Evolutionary conservation across 2,113 vertebrate genomes (phyloP).

Genomic region (Notothenia rossii): DNA sequence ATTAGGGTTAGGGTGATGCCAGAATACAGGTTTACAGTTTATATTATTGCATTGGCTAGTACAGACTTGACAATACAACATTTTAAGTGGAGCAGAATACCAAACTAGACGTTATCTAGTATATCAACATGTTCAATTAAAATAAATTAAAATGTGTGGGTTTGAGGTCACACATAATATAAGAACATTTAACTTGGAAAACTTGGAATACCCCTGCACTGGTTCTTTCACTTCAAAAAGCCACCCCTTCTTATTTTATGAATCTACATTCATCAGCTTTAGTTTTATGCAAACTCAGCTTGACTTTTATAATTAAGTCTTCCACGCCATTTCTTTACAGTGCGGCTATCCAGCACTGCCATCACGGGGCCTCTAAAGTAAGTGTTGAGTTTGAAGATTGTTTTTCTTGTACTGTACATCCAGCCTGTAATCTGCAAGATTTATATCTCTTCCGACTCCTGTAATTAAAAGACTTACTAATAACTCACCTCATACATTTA

Average conservation of each 20-base stretch:
- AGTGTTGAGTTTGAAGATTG: conserved; percentile 76
- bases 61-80: background rate
- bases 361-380: conserved; percentile 57
- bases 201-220: background rate
- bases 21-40: background rate
- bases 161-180: background rate
- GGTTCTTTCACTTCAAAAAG: conserved; percentile 1
- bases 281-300: conserved; percentile 57
- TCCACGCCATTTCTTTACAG: conserved; percentile 57
- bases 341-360: conserved; percentile 59
- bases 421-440: conserved; percentile 83
- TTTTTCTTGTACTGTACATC: conserved; percentile 65
- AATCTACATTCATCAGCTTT: conserved; percentile 36
- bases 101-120: no score
- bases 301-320: conserved; percentile 49
- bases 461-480: conserved; percentile 82
- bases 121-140: background rate
- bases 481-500: conserved; percentile 80
- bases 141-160: background rate
- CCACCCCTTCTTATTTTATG: conserved; percentile 26
- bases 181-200: background rate
- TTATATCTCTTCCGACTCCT: conserved; percentile 77
- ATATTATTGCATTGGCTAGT: background rate
- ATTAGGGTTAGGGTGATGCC: background rate
- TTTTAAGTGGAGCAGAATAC: no score